Evolutionary conservation across 1,140 invertebrate genomes (phyloP).

Genomic region (Cephus cinctus): DNA sequence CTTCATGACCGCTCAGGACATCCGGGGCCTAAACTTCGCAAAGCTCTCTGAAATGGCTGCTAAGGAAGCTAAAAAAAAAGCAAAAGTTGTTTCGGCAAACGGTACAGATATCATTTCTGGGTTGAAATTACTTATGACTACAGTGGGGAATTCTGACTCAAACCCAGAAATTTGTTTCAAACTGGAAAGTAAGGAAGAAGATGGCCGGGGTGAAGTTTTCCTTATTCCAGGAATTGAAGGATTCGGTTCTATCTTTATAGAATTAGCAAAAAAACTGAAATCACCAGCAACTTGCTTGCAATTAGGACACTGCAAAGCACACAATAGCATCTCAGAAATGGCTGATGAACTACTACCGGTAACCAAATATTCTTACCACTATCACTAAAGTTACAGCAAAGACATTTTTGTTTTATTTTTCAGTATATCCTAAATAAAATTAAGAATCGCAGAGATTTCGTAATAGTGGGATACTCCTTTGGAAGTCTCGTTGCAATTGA

Average conservation of each 20-base stretch:
- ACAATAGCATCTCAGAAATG: conserved; percentile 32
- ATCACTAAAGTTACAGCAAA: too few species aligned
- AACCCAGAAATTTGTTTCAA: conserved; percentile 33
- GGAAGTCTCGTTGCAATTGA: conserved; percentile 51
- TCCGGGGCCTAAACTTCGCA: conserved; percentile 60
- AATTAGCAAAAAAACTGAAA: conserved; percentile 55
- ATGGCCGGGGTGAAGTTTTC: conserved; percentile 54
- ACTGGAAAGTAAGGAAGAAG: conserved; percentile 33
- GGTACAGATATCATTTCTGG: conserved; percentile 23
- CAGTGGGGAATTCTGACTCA: conserved; percentile 31
- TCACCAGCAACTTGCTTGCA: conserved; percentile 65
- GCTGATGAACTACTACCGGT: conserved; percentile 48
- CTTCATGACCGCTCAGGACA: conserved; percentile 68
- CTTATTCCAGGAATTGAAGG: conserved; percentile 71
- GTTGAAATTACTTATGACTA: conserved; percentile 41
- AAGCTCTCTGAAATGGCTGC: conserved; percentile 57
- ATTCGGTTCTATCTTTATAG: conserved; percentile 53
- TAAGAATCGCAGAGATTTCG: conserved; percentile 42
- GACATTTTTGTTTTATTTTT: conserved; percentile 14
- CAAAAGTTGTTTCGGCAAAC: background rate
- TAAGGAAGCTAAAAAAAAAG: conserved; percentile 23
- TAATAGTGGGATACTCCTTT: conserved; percentile 50
- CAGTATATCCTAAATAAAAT: conserved; percentile 38
- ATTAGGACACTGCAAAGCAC: conserved; percentile 32
- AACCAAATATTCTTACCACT: conserved; percentile 23